Evolutionary conservation across 2,888 invertebrate genomes (phyloP).

Genomic region (Andrena praecox): DNA sequence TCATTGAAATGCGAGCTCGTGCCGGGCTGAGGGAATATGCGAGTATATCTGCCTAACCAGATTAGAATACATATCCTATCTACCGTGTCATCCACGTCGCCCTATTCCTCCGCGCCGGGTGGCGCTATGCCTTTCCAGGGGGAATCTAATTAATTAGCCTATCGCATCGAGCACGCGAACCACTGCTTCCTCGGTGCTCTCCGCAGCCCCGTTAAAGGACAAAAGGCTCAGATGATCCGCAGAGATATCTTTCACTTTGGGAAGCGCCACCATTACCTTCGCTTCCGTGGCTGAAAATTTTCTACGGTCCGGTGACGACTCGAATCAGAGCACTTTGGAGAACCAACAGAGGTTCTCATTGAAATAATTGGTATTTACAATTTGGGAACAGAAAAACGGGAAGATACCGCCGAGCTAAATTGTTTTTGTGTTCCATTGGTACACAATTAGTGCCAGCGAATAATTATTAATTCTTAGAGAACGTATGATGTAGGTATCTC

Average conservation of each 20-base stretch:
- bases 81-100: conserved; percentile 70
- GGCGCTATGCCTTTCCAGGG: conserved; percentile 56
- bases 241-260: conserved; percentile 54
- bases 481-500: no score
- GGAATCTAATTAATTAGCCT: conserved; percentile 71
- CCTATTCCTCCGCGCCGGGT: conserved; percentile 54
- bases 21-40: conserved; percentile 38
- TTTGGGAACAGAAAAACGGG: no score
- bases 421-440: no score
- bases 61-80: conserved; percentile 74
- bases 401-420: background rate
- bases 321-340: background rate
- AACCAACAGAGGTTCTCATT: background rate
- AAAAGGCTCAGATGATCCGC: conserved; percentile 37
- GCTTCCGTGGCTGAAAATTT: background rate
- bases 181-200: conserved; percentile 33
- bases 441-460: no score
- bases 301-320: background rate
- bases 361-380: no score
- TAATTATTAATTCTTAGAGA: no score
- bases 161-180: conserved; percentile 68
- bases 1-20: conserved; percentile 73
- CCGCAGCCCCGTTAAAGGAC: conserved; percentile 46
- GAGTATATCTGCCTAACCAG: conserved; percentile 58
- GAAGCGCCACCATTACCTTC: conserved; percentile 33